Evolutionary conservation across 2,888 invertebrate species (phyloP), one percentile per base, ranked within the genome.

Genomic region (Tetragnatha montana): DNA sequence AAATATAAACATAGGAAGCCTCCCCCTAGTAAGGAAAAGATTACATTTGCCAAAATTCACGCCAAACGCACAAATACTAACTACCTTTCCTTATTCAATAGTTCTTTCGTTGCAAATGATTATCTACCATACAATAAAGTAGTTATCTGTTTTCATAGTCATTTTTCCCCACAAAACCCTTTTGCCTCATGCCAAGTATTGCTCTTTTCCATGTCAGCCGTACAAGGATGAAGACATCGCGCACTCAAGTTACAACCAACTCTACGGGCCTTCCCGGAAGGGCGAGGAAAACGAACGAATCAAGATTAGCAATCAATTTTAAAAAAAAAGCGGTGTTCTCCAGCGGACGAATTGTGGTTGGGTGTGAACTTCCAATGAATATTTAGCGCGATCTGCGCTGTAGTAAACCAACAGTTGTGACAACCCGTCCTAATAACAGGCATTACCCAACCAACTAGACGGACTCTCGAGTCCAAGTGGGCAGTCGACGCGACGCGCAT

Each of bases 351-450:
- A 69, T 49, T 74, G 22, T 75, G 68, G 17, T 49, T 74, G 84
- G 88, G 88, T 88, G 88, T 88, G 88, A 88, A 22, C 84, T 84
- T 80, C 75, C 84, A 80, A 88, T 88, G 88, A 88, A 84, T 88
- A 88, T 84, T 88, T 88, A 83, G 84, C 12, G 51, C 81, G 68
- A 51, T 81, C 87, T 75, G 68, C 49, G 69, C 21, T 69, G 14
- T 19, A 19, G 69, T 75, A 88, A 83, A 83, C 83, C 83, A 88
- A 88, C 83, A 88, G 68, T 70, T 19, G 76, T 88, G 83, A 78
- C 79, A 83, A 81, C 19, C 50, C 8, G 70, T 70, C 69, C n/a
- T 69, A 76, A 78, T 78, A 70, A 85, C 50, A 78, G 50, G 17
- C 51, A 70, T 85, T 71, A 85, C 51, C 78, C 50, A n/a, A 50